phyloP scores from a whole-genome alignment of 2,797 vertebrate genomes.

The Amazona finschi region DNA sequence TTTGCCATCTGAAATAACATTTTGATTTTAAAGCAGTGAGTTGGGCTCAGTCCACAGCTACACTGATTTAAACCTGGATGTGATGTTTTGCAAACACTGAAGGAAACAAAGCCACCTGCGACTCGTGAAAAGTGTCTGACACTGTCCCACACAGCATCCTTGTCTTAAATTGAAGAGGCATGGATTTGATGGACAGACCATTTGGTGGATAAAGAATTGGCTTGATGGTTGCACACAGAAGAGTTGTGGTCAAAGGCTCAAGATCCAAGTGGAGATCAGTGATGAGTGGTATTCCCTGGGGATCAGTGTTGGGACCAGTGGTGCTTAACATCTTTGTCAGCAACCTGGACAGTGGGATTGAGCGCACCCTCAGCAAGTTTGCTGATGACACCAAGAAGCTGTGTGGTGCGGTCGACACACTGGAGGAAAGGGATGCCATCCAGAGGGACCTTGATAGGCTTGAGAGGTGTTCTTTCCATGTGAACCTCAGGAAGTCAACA shows the following conservation, averaged over 20 bases:
- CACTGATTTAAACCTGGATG: neutral
- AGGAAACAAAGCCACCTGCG: neutral
- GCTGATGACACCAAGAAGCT: neutral
- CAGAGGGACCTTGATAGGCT: neutral
- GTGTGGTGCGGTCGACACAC: neutral
- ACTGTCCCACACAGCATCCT: neutral
- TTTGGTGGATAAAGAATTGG: neutral
- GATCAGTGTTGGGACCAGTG: neutral
- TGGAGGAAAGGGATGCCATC: neutral
- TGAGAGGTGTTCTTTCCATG: neutral
- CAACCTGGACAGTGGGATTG: neutral
- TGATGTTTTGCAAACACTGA: neutral
- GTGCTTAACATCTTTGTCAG: neutral
- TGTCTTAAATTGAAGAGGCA: neutral
- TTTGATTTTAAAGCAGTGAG: neutral
- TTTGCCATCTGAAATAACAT: neutral
- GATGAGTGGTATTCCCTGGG: neutral
- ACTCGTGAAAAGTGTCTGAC: neutral
- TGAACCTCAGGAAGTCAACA: neutral
- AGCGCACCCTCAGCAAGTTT: neutral
- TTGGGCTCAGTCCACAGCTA: neutral
- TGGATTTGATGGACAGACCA: neutral
- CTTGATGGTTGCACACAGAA: neutral
- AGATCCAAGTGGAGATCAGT: neutral
- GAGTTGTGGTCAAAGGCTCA: neutral